phyloP scores from a whole-genome alignment of 2,113 vertebrate genomes.

The Pampusana beccarii region DNA sequence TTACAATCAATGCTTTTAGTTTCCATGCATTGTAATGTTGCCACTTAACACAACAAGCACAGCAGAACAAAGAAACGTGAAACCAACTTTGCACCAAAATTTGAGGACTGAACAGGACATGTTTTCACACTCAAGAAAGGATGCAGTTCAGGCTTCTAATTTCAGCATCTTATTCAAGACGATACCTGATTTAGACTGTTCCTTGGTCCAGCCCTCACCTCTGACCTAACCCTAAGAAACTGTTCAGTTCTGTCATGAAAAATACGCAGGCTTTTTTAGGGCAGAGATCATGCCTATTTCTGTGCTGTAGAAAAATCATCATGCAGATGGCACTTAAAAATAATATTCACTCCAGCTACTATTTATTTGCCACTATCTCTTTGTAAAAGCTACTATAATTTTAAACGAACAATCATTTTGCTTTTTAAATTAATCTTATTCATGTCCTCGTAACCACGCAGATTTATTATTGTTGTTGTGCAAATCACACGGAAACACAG shows the following conservation, averaged over 20 bases:
- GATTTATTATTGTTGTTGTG: constrained; percentile 2
- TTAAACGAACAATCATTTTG: background rate
- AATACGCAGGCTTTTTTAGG: background rate
- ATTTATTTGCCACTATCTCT: background rate
- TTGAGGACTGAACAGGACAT: constrained; percentile 4
- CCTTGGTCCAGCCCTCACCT: background rate
- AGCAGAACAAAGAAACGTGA: constrained; percentile 30
- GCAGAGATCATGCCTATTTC: background rate
- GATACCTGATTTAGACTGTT: background rate
- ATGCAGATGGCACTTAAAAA: background rate
- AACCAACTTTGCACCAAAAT: constrained; percentile 43
- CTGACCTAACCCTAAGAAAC: constrained; percentile 5
- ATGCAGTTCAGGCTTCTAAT: constrained; percentile 14
- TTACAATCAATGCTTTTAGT: constrained; percentile 51
- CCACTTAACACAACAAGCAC: background rate
- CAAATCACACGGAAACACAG: background rate
- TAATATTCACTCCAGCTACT: background rate
- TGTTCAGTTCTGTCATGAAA: background rate
- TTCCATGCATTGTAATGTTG: constrained; percentile 6
- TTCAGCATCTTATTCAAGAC: constrained; percentile 8
- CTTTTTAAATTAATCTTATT: constrained; percentile 10
- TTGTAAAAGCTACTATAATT: constrained; percentile 5
- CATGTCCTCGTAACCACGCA: background rate
- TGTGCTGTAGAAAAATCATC: background rate
- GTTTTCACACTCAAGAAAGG: constrained; percentile 8